Evolutionary conservation across 2,888 invertebrate species (phyloP).

Genomic region (Limnephilus auricula): DNA sequence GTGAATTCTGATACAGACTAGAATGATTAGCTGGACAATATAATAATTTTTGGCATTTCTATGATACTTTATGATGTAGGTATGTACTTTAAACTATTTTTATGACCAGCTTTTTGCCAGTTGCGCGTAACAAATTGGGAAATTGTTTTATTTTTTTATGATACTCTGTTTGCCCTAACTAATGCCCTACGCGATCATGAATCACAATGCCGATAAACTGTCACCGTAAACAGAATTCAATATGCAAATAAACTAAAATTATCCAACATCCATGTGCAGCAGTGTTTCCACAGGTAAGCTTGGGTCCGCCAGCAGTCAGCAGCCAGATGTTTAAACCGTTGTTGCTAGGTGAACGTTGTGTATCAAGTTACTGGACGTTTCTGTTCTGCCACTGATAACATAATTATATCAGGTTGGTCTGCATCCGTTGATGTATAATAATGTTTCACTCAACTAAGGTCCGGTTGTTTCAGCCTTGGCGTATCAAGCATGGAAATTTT

Average conservation of each 20-base stretch:
- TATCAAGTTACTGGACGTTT: neutral
- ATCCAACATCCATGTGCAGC: neutral
- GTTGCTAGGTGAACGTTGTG: constrained; percentile 21
- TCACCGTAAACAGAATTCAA: neutral
- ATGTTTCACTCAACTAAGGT: neutral
- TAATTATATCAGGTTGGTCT: neutral
- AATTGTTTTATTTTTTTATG: neutral
- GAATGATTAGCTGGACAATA: too few species aligned
- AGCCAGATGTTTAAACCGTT: constrained; percentile 33
- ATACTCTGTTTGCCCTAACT: neutral
- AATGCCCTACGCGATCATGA: neutral
- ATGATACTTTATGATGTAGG: too few species aligned
- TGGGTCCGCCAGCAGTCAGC: neutral
- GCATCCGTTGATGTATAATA: neutral
- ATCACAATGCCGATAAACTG: neutral
- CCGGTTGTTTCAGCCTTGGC: neutral
- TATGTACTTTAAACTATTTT: too few species aligned
- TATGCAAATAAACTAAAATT: neutral
- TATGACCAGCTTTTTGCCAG: too few species aligned
- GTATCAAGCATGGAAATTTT: too few species aligned
- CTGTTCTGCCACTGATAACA: neutral
- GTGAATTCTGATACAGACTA: too few species aligned
- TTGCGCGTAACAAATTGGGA: too few species aligned
- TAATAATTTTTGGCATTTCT: too few species aligned
- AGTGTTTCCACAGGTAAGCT: neutral